Percentiles rank a stretch among this genome's conserved stretches.
These are phyloP conservation scores for Anadara kagoshimensis DNA, from an alignment of 1,140 invertebrate species.

Conservation along the genomic window DNA sequence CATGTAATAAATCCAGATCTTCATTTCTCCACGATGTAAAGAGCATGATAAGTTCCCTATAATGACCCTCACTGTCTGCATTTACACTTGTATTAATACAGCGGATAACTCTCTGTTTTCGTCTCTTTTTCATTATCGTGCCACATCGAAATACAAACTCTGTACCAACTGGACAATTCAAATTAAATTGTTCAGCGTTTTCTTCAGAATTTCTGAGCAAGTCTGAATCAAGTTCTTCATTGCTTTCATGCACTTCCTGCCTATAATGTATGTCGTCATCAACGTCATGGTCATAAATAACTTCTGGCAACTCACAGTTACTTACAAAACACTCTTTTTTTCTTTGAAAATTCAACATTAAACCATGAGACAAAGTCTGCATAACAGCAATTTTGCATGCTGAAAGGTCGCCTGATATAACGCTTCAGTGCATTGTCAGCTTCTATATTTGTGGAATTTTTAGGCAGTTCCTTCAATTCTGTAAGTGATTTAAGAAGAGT, in stretches of 20 bases:
- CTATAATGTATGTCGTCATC: no score
- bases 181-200: no score
- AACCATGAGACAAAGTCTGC: conserved; percentile 22
- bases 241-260: no score
- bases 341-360: conserved; percentile 10
- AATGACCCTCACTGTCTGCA: conserved; percentile 18
- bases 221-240: background rate
- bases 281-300: conserved; percentile 10
- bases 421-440: conserved; percentile 18
- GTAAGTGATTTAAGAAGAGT: conserved; percentile 29
- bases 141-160: no score
- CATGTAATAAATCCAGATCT: no score
- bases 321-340: background rate
- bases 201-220: background rate
- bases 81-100: background rate
- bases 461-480: conserved; percentile 17
- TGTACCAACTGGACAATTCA: background rate
- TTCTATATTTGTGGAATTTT: conserved; percentile 21
- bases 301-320: background rate
- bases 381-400: no score
- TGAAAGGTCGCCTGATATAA: conserved; percentile 25
- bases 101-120: conserved; percentile 13
- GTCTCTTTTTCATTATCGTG: background rate
- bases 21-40: no score
- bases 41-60: conserved; percentile 4